A percentile compares a stretch with the other conserved stretches of the same genome.
Evolutionary conservation across 2,797 vertebrate genomes (phyloP).

Genomic region (Hylomyscus alleni): DNA sequence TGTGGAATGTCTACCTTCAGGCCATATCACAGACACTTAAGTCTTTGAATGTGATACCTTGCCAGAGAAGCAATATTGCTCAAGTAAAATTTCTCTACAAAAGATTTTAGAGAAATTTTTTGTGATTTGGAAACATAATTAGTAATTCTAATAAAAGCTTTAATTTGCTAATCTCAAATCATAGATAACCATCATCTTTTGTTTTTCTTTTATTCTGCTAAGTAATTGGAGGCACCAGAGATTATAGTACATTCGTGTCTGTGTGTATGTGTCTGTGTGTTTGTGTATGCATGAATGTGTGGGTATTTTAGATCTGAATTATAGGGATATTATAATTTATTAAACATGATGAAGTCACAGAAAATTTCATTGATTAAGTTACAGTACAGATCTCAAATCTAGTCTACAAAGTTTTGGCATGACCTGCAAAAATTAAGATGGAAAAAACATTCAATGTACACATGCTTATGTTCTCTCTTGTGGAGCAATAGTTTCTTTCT

Average conservation of each 20-base stretch:
- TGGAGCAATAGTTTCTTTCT: neutral
- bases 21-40: neutral
- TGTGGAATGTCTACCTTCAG: neutral
- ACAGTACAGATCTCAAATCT: neutral
- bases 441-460: neutral
- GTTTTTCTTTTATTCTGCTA: neutral
- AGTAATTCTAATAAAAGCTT: neutral
- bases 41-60: neutral
- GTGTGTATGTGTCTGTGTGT: neutral
- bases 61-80: neutral
- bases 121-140: neutral
- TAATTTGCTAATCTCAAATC: neutral
- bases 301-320: neutral
- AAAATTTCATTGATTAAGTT: neutral
- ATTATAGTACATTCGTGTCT: neutral
- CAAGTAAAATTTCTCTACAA: neutral
- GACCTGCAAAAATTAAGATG: neutral
- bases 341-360: neutral
- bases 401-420: neutral
- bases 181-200: neutral
- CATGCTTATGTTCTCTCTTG: neutral
- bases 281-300: neutral
- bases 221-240: neutral
- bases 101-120: neutral
- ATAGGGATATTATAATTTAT: neutral